Base-by-base conservation (phyloP, 30 jellyfish, hydroid and myxozoan genomes). In the Aurelia sp. region DNA sequence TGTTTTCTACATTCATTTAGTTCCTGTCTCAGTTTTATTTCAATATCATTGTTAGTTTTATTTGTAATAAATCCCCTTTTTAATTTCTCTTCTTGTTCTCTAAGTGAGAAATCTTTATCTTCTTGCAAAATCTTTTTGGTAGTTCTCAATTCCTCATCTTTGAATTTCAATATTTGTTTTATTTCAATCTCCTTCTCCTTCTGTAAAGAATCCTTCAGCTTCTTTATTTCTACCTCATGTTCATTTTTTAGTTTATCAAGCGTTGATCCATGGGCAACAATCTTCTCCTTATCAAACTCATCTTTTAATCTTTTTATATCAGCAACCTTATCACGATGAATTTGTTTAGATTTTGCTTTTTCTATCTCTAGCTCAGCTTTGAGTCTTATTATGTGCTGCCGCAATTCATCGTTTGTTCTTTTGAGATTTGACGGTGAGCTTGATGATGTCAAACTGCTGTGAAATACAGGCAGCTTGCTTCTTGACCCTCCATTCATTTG, bases 81-180 rank as follows among this genome's bases (percentile, higher is more conserved):
- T 50, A 86, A 20, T 47, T 73, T 86, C n/a, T 88, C 97, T 19
- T 93, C 97, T 19, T 57, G 87, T 50, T 87, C 89, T 64, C 80
- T 73, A 21, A 93, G 41, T 0, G 93, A 88, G 20, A 79, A 65
- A 15, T 88, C 96, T 74, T 85, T 94, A 41, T 94, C 99, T 33
- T 94, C 99, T 31, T 50, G 86, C 78, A 94, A 50, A 73, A 82
- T 66, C 76, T 78, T 88, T 71, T 82, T 86, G 5, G 96, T 82
- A 8, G 96, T 83, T 71, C 85, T 71, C n/a, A 94, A 71, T 74
- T 94, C 99, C 21, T 94, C 99, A 79, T 94, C 99, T 64, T 94
- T 94, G 73, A 78, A 94, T 62, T 76, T 84, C 23, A 94, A 66
- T 0, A 94, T 86, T 50, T 94, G 99, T 67, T 90, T 88, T 21